phyloP scores from a whole-genome alignment of 2,797 vertebrate genomes.

The Phataginus tricuspis region DNA sequence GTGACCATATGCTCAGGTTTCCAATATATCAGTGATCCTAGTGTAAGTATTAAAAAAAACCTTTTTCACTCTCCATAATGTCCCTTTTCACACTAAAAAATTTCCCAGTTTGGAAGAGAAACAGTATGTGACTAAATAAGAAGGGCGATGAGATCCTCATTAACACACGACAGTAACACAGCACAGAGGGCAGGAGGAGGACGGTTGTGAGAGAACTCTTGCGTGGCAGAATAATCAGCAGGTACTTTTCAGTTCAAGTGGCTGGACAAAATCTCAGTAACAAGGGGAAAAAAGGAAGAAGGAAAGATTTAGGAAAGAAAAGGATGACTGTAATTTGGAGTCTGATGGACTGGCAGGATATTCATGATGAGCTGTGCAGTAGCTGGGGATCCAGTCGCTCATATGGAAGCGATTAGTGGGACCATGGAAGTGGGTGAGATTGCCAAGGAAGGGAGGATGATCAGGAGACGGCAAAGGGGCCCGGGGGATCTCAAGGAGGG shows the following conservation, averaged over 20 bases:
- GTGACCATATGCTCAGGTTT: neutral
- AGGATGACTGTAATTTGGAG: constrained; percentile 51
- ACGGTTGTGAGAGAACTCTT: neutral
- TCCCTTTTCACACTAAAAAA: neutral
- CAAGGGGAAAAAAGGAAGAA: neutral
- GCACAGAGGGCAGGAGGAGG: neutral
- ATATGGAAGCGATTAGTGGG: constrained; percentile 45
- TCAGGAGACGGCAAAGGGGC: neutral
- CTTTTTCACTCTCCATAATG: neutral
- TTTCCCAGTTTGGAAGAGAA: constrained; percentile 10
- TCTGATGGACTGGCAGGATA: neutral
- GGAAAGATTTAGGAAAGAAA: constrained; percentile 4
- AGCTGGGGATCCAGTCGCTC: neutral
- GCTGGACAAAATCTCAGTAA: neutral
- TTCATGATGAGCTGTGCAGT: neutral
- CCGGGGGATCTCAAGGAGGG: neutral
- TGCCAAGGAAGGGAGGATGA: neutral
- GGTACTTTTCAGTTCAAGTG: neutral
- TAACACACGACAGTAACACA: neutral
- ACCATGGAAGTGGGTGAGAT: neutral
- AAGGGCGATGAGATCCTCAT: neutral
- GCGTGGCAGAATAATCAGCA: neutral
- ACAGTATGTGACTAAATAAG: neutral
- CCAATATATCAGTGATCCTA: neutral
- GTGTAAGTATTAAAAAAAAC: neutral